Evolutionary conservation across 2,113 vertebrate genomes (phyloP).

Genomic region (Callionymus lyra): DNA sequence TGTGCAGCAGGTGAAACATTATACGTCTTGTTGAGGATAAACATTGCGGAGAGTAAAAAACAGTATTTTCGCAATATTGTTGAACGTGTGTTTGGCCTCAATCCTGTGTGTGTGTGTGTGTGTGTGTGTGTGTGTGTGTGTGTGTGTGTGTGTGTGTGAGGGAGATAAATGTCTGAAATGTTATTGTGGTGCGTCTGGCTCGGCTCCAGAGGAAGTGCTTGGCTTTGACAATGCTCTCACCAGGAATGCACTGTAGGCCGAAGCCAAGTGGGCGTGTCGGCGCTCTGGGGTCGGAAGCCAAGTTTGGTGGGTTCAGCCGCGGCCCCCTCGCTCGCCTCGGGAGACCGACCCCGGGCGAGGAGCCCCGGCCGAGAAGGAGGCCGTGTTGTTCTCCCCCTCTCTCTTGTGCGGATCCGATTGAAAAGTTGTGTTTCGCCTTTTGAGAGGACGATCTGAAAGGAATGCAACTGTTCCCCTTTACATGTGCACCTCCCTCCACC

Average conservation of each 20-base stretch:
- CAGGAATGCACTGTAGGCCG: conserved; percentile 65
- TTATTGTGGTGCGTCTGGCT: conserved; percentile 59
- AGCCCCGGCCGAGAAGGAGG: conserved; percentile 24
- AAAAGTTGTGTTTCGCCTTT: conserved; percentile 34
- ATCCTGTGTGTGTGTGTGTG: conserved; percentile 1
- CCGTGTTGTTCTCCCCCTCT: conserved; percentile 47
- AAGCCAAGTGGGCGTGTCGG: conserved; percentile 64
- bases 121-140: conserved; percentile 1
- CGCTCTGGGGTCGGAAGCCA: conserved; percentile 62
- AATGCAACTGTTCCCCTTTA: conserved; percentile 64
- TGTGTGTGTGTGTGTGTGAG: conserved; percentile 34
- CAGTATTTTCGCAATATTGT: conserved; percentile 31
- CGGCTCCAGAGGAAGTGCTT: conserved; percentile 65
- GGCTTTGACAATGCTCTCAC: conserved; percentile 72
- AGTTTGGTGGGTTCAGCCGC: conserved; percentile 58
- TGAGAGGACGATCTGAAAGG: conserved; percentile 61
- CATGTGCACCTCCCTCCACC: conserved; percentile 46
- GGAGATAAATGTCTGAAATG: conserved; percentile 63
- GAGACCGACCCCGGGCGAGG: conserved; percentile 48
- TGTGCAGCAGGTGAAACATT: no score
- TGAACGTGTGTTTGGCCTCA: not conserved
- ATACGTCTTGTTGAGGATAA: not conserved
- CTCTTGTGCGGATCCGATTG: conserved; percentile 47
- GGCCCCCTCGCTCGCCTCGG: conserved; percentile 52
- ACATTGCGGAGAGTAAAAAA: conserved; percentile 24